Conservation (phyloP, 1,140 invertebrate genomes). For the Lamellibrachia luymesi region DNA sequence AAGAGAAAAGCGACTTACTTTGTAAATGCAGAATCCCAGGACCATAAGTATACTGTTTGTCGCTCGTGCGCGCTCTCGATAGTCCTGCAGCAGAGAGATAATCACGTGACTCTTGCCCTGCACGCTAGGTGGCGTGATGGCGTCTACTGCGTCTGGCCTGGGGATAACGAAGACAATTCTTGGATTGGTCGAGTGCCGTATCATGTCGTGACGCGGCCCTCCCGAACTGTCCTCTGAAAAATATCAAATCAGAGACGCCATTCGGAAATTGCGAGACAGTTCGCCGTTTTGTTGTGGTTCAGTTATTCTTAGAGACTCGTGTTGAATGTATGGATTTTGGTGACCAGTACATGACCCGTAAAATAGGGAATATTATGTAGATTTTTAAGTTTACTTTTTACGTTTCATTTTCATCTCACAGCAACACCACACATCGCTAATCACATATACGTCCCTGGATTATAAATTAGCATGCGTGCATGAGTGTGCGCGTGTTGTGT, state of each 20-base stretch:
- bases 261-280: not conserved
- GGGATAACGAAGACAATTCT: constrained; percentile 39
- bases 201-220: constrained; percentile 28
- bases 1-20: constrained; percentile 31
- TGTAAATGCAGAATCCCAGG: constrained; percentile 48
- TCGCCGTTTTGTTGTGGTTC: not conserved
- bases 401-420: not conserved
- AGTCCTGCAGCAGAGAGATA: constrained; percentile 48
- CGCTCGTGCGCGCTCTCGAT: constrained; percentile 41
- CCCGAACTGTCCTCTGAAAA: constrained; percentile 26
- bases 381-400: too few relatives aligned
- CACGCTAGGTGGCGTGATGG: constrained; percentile 34
- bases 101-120: constrained; percentile 46
- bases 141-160: constrained; percentile 34
- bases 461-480: not conserved
- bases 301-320: not conserved
- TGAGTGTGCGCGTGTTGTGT: not conserved
- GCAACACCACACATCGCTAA: not conserved
- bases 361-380: not conserved
- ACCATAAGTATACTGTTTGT: constrained; percentile 43
- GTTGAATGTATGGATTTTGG: not conserved
- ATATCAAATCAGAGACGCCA: not conserved
- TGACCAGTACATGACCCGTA: too few relatives aligned
- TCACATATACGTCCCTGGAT: not conserved
- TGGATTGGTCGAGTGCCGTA: constrained; percentile 36